These are phyloP conservation scores for Caloenas nicobarica DNA, from an alignment of 2,113 vertebrate genomes.

Conservation along the genomic window DNA sequence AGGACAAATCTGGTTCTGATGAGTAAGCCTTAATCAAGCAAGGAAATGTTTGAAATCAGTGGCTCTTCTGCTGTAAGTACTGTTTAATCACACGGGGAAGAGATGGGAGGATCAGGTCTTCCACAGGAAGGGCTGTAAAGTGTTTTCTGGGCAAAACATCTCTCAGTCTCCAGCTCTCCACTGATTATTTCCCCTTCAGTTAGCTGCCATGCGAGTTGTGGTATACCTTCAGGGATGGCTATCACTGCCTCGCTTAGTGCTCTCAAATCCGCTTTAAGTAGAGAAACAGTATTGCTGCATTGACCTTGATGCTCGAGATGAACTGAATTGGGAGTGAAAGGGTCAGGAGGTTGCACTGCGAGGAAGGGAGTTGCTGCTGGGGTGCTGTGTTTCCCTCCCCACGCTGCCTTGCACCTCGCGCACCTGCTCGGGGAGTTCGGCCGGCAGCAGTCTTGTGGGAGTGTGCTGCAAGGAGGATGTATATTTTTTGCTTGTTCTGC, in stretches of 20 bases:
- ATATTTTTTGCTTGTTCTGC: background rate
- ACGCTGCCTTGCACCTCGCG: background rate
- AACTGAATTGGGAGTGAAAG: background rate
- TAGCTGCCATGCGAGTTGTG: background rate
- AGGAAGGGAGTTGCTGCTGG: fast-evolving
- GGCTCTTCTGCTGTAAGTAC: background rate
- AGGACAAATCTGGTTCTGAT: background rate
- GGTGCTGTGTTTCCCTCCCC: background rate
- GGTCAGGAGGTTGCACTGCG: background rate
- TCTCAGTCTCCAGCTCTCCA: background rate
- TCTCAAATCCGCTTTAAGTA: background rate
- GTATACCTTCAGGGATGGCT: background rate
- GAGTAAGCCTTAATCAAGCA: conserved; percentile 3
- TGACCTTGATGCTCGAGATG: background rate
- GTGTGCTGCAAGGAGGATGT: background rate
- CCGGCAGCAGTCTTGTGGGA: background rate
- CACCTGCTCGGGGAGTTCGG: background rate
- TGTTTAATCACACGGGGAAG: background rate
- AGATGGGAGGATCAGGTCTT: background rate
- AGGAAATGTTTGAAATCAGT: background rate
- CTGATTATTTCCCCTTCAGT: background rate
- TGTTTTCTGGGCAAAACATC: background rate
- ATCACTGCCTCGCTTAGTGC: background rate
- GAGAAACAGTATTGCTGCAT: fast-evolving
- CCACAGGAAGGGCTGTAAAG: background rate